Evolutionary conservation across 2,113 vertebrate species (phyloP).

Genomic region (Corvus moneduloides): DNA sequence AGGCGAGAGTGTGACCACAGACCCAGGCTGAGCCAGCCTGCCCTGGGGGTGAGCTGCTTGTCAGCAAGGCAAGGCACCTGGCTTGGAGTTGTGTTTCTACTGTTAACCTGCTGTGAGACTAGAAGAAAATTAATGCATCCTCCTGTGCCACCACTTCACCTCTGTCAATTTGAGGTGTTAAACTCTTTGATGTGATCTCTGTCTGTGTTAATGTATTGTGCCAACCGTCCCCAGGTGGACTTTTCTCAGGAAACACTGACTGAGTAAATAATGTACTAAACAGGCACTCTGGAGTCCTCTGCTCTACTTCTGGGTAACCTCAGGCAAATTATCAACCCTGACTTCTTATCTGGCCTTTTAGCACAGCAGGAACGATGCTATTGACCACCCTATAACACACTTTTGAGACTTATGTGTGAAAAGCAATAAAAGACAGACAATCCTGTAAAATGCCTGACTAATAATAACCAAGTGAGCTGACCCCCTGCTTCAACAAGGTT

Average conservation of each 20-base stretch:
- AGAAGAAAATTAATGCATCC: background rate
- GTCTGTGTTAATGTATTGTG: background rate
- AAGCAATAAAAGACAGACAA: background rate
- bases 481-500: background rate
- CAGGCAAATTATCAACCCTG: background rate
- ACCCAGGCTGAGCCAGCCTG: background rate
- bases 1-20: background rate
- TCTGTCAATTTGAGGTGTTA: constrained; percentile 38
- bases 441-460: background rate
- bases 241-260: background rate
- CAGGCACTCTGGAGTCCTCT: background rate
- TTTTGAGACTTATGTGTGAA: background rate
- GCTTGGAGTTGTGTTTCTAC: background rate
- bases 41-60: background rate
- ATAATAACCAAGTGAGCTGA: background rate
- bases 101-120: background rate
- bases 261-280: background rate
- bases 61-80: background rate
- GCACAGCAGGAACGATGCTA: background rate
- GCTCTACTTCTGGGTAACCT: background rate
- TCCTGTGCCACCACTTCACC: background rate
- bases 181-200: background rate
- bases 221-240: background rate
- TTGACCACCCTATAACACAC: background rate
- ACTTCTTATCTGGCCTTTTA: background rate